Conservation (phyloP, 2,888 invertebrate species). For the Standfussiana lucernea region DNA sequence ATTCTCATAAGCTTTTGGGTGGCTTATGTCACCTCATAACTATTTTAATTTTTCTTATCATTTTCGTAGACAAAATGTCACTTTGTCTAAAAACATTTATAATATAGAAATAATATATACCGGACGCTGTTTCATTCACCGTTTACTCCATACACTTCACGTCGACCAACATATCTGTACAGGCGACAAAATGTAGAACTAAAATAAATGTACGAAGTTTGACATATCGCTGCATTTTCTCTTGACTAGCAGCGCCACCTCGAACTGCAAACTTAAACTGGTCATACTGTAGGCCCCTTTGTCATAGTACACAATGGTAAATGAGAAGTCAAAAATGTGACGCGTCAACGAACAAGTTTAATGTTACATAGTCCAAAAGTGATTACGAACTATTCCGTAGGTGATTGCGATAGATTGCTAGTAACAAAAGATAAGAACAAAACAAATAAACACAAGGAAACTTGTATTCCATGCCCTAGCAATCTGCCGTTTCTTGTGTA, state of each 20-base stretch:
- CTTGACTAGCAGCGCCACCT: no score
- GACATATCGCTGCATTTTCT: no score
- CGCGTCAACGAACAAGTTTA: not conserved
- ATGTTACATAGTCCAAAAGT: not conserved
- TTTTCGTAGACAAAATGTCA: no score
- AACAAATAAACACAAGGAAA: constrained; percentile 51
- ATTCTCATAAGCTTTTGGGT: not conserved
- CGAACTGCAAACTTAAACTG: not conserved
- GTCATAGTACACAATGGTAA: not conserved
- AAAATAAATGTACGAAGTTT: not conserved
- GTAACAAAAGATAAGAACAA: constrained; percentile 17
- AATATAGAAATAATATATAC: no score
- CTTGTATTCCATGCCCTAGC: constrained; percentile 47
- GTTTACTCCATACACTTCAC: no score
- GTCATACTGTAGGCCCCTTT: not conserved
- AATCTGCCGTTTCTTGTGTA: constrained; percentile 55
- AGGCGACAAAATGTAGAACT: not conserved
- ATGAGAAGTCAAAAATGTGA: not conserved
- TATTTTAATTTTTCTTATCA: no score
- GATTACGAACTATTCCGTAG: not conserved
- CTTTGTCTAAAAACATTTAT: not conserved
- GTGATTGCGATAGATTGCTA: not conserved
- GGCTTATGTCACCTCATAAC: not conserved
- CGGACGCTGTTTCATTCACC: no score
- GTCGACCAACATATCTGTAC: not conserved